Conservation (phyloP, 92 coral and sea anemone genomes). For the Galaxea fascicularis region DNA sequence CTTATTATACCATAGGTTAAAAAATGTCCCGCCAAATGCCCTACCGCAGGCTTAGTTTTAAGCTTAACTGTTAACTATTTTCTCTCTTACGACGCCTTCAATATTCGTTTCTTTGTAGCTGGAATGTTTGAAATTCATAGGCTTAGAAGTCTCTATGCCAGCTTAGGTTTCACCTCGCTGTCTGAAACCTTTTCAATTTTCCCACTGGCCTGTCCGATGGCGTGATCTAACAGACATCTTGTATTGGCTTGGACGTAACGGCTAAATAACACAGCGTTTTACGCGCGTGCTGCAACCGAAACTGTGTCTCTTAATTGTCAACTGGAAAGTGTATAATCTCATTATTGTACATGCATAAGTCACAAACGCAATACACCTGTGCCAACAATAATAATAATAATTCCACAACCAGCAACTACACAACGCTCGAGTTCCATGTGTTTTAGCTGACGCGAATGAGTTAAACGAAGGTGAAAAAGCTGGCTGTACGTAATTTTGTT, state of each 20-base stretch:
- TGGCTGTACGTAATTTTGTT: no score
- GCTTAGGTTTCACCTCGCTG: background rate
- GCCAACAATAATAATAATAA: background rate
- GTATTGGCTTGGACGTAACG: background rate
- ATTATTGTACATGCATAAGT: constrained; percentile 59
- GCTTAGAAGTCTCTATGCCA: background rate
- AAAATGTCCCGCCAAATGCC: constrained; percentile 7
- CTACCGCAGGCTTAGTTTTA: background rate
- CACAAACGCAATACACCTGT: constrained; percentile 70
- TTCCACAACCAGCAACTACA: background rate
- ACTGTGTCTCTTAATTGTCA: constrained; percentile 49
- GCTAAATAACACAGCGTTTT: background rate
- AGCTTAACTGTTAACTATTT: constrained; percentile 26
- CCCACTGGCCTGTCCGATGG: background rate
- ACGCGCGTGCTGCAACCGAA: constrained; percentile 28
- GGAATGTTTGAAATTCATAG: background rate
- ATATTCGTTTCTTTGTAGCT: background rate
- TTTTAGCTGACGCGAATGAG: background rate
- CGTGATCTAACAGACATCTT: constrained; percentile 5
- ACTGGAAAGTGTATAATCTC: constrained; percentile 60
- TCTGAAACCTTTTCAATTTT: background rate
- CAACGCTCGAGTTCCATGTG: background rate
- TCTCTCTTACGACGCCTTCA: constrained; percentile 3
- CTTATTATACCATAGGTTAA: constrained; percentile 8
- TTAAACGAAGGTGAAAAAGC: background rate